Base-by-base conservation (phyloP, 2,888 invertebrate species). In the Dioctria linearis region DNA sequence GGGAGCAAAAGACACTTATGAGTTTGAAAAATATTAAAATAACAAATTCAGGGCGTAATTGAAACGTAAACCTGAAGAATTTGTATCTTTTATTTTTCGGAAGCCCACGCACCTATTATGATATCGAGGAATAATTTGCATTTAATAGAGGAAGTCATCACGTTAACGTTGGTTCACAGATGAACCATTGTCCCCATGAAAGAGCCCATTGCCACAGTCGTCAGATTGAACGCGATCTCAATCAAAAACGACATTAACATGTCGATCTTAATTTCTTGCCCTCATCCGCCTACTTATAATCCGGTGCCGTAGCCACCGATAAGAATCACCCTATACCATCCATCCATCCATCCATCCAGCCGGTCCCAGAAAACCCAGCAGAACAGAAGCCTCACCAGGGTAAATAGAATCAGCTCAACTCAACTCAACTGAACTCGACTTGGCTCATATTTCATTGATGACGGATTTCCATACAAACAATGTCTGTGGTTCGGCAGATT, bases 111-210 rank as follows among this genome's bases (percentile, higher is more conserved):
- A 46, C 39, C 76, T 61, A 63, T 76, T 76, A 63, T 76, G 37
- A 75, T 61, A 76, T 63, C 46, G 42, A 49, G 63, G 49, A 76
- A 63, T 49, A 76, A 76, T 76, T 76, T 76, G 76, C 76, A 76
- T 76, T 76, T 76, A 76, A 76, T 76, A 63, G 76, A 76, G 76
- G 76, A 76, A 76, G 76, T 76, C 76, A 63, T 76, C 76, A 63
- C 76, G 76, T 76, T 76, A 76, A 46, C 57, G 49, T 76, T 76
- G 39, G 63, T 46, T 63, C 76, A 13, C 46, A 61, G 76, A 76
- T 76, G 76, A 76, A 46, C 76, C 76, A 76, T 76, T 76, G 76
- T 76, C 76, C 76, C 76, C 63, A 11, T 49, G 63, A 39, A 61
- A 46, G 49, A 43, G 63, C 42, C 63, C 76, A 61, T n/a, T 25